Evolutionary conservation across 2,888 invertebrate species (phyloP), one percentile per base, ranked within the genome.

Genomic region (Maniola hyperantus): DNA sequence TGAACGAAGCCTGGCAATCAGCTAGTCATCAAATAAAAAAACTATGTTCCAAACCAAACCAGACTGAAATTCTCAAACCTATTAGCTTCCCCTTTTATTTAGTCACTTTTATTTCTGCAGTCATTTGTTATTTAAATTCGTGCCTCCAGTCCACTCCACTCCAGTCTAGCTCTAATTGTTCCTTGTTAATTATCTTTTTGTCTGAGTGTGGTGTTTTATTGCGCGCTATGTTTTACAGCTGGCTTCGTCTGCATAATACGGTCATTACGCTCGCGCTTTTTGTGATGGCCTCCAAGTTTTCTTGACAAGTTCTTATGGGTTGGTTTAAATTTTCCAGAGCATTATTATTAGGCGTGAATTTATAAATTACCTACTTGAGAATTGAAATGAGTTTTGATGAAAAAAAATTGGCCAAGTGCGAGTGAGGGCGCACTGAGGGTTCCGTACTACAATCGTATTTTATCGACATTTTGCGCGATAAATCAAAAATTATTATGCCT

Each of bases 161-260:
- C n/a, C n/a, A n/a, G n/a, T n/a, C n/a, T n/a, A n/a, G n/a, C n/a
- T n/a, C 36, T 67, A 67, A 67, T 64, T 59, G 64, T 64, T 67
- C 48, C 13, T n/a, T 48, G 67, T 59, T 60, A 64, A 64, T 67
- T 64, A 55, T 55, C 64, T 64, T 67, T 64, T 67, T 60, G 59
- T 46, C 15, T 59, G 33, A 11, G 33, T 42, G 57, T 15, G n/a
- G 59, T 59, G 48, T 50, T 60, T 50, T 36, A 60, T 60, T 36
- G 4, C 15, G 34, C 34, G 34, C 39, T 57, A 57, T 13, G 57
- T 39, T 42, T 39, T 18, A 6, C 39, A 57, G 57, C 15, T 11
- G 57, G 39, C 57, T 36, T 57, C 36, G 36, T 57, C 20, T 33
- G 59, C 26, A 59, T 46, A 59, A 59, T 59, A 42, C 26, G 5